Evolutionary conservation across 2,113 vertebrate genomes (phyloP).

Genomic region (Semnornis frantzii): DNA sequence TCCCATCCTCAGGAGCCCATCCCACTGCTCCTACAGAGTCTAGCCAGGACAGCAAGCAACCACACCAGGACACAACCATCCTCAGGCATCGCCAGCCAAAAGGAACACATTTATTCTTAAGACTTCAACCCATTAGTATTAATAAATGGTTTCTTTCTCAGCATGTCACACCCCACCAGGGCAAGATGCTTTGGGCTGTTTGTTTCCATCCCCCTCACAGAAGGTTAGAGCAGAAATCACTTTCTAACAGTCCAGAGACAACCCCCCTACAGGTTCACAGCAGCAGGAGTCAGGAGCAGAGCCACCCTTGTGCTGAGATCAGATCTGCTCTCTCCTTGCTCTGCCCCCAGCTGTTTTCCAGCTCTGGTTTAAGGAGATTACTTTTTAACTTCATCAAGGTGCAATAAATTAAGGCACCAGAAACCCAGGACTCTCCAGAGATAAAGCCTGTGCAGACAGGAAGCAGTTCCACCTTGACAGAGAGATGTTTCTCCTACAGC

Average conservation of each 20-base stretch:
- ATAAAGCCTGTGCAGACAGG: not conserved
- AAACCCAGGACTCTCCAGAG: not conserved
- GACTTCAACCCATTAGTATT: not conserved
- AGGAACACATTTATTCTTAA: not conserved
- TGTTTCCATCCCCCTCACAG: not conserved
- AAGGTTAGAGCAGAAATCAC: not conserved
- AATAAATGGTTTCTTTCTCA: not conserved
- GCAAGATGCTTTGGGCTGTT: not conserved
- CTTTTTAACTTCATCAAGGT: not conserved
- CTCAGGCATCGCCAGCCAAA: not conserved
- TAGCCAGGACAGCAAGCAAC: no score
- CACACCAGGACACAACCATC: fast-evolving
- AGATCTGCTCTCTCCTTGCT: not conserved
- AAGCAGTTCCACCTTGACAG: not conserved
- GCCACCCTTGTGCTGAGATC: no score
- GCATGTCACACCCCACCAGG: not conserved
- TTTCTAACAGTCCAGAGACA: not conserved
- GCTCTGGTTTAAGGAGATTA: not conserved
- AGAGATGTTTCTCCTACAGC: not conserved
- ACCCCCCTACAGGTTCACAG: not conserved
- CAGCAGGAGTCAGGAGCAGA: not conserved
- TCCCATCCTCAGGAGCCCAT: no score
- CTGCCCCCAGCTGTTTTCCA: not conserved
- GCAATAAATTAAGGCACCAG: slow-evolving; percentile 34
- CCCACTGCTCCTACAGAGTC: no score